A percentile compares a stretch with the other conserved stretches of the same genome.
phyloP scores from a whole-genome alignment of 1,140 invertebrate genomes.

The Hesperophylax magnus region DNA sequence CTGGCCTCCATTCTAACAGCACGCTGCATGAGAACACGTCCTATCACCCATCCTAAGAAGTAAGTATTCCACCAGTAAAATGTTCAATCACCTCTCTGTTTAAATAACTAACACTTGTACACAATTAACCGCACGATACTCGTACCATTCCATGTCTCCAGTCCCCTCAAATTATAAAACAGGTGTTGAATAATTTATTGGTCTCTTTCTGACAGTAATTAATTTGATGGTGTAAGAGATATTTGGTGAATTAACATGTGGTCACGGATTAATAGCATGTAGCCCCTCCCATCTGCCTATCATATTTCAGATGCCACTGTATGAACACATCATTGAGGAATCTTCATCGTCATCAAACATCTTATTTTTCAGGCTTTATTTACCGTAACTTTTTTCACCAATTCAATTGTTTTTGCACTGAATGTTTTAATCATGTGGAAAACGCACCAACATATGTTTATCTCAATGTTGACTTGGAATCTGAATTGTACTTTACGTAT shows the following conservation, averaged over 20 bases:
- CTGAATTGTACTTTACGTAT: too few relatives aligned
- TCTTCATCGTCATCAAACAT: too few relatives aligned
- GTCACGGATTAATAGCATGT: slow-evolving; percentile 22
- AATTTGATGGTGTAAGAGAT: neutral
- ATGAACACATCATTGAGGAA: neutral
- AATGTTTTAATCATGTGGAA: too few relatives aligned
- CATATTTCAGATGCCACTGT: neutral
- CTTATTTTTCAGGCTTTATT: neutral
- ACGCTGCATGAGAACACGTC: slow-evolving; percentile 24
- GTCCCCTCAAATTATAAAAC: neutral
- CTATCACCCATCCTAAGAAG: neutral
- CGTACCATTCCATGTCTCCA: neutral
- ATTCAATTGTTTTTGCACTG: neutral
- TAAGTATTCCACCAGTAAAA: neutral
- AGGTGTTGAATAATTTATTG: neutral
- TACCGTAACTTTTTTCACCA: neutral
- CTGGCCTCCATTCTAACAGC: slow-evolving; percentile 1
- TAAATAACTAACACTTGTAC: neutral
- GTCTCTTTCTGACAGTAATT: neutral
- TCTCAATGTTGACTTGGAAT: too few relatives aligned
- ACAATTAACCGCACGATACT: slow-evolving; percentile 17
- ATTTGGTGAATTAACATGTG: slow-evolving; percentile 28
- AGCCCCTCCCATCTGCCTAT: slow-evolving; percentile 12
- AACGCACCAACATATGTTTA: too few relatives aligned
- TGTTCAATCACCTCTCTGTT: neutral